These are phyloP conservation scores for Aricia agestis DNA, from an alignment of 1,140 invertebrate species.

Conservation along the genomic window DNA sequence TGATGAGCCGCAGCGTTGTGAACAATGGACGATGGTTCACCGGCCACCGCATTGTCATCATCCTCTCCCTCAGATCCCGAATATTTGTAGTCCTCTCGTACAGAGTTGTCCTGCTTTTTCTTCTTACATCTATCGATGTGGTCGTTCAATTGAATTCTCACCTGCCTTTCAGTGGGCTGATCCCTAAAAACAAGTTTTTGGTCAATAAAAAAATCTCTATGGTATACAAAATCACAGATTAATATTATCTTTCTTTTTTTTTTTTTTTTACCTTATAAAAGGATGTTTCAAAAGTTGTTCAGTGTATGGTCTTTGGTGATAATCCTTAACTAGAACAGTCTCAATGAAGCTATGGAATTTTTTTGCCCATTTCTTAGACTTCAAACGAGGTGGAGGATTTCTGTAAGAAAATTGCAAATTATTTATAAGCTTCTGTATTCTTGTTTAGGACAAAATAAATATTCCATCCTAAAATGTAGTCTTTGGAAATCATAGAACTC, in stretches of 20 bases:
- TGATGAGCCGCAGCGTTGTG: conserved; percentile 82
- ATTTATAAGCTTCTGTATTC: too few species aligned
- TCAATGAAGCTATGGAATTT: conserved; percentile 91
- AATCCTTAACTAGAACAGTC: conserved; percentile 92
- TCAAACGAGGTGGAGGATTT: conserved; percentile 96
- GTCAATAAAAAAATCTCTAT: background rate
- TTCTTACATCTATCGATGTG: conserved; percentile 99
- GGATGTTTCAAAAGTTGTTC: conserved; percentile 98
- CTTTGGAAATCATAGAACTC: too few species aligned
- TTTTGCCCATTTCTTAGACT: conserved; percentile 98
- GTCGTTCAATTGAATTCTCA: conserved; percentile 98
- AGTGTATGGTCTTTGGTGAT: conserved; percentile 98
- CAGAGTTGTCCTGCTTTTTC: conserved; percentile 91
- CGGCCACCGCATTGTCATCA: conserved; percentile 88
- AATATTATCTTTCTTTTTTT: background rate
- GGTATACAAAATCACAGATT: background rate
- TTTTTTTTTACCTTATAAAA: conserved; percentile 89
- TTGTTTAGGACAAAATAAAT: background rate
- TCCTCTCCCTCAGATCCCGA: conserved; percentile 94
- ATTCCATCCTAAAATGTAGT: too few species aligned
- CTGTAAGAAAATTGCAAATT: conserved; percentile 37
- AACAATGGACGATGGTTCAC: conserved; percentile 93
- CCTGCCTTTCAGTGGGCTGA: conserved; percentile 98
- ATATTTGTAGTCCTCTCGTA: conserved; percentile 88
- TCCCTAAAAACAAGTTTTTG: conserved; percentile 77